Base-by-base conservation (phyloP, 2,113 vertebrate species). In the Chrysochloris asiatica region DNA sequence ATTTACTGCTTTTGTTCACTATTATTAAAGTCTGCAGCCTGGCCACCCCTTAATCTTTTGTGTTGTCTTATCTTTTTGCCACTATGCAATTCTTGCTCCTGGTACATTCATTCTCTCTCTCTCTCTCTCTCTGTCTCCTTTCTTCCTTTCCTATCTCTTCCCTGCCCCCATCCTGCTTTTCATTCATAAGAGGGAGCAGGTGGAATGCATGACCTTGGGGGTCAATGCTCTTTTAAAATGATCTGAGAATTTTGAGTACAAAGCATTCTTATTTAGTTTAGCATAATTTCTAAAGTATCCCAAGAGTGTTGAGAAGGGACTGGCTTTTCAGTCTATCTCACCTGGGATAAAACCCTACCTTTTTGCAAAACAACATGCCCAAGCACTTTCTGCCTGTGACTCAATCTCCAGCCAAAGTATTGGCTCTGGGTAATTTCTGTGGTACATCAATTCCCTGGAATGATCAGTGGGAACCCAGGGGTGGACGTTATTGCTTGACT, bases 181-280 rank as follows among this genome's bases (percentile, higher is more conserved):
- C 45, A 28, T 59, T 91, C 36, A 77, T 43, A 12, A 78, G 11
- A 73, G 24, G 52, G 13, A 84, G 19, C 47, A 87, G 47, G 10
- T 38, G 1, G 21, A 30, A 61, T 72, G n/a, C 43, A 1, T 77
- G 43, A 12, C 43, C 36, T 78, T 33, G 24, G 22, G 30, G 17
- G 22, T n/a, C 28, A 69, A 86, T 82, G 38, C 67, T 78, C 78
- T 88, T 85, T 83, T 78, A 61, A 93, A 93, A 48, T 88, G 17
- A 81, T n/a, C 56, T 73, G 33, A 43, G 4, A 48, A 61, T 38
- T 93, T 65, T 48, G 48, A 83, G 10, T n/a, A 81, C 41, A 81
- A 76, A 80, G 28, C 14, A 36, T 71, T 2, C 50, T 43, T 91
- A 50, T 77, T 45, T 88, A 77, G 38, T 85, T 89, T 56, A 88